A percentile compares a stretch with the other conserved stretches of the same genome.
These are phyloP conservation scores for Babyrousa celebensis DNA, from an alignment of 2,797 vertebrate genomes.

Conservation along the genomic window DNA sequence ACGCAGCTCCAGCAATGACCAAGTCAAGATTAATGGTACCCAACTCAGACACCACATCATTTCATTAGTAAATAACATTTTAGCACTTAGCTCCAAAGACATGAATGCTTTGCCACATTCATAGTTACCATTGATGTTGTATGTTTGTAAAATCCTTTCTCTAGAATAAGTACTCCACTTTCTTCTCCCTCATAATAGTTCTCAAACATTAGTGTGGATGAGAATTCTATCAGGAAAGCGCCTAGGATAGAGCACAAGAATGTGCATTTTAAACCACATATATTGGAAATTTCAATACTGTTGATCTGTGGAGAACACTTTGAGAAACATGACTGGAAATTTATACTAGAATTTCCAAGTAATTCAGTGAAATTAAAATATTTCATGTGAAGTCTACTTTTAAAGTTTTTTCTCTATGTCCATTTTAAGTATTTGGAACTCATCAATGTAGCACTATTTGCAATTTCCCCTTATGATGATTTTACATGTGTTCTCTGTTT, in stretches of 20 bases:
- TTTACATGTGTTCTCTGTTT: not conserved
- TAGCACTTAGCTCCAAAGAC: not conserved
- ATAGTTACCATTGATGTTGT: not conserved
- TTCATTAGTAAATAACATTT: not conserved
- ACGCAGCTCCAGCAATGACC: not conserved
- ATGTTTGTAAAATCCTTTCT: constrained; percentile 7
- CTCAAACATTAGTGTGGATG: not conserved
- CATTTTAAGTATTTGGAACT: constrained; percentile 16
- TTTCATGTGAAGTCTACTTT: not conserved
- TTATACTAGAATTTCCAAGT: not conserved
- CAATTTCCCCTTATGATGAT: not conserved
- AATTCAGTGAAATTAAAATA: not conserved
- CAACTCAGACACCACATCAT: not conserved
- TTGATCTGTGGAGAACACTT: not conserved
- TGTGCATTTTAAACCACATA: not conserved
- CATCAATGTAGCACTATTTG: not conserved
- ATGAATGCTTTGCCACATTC: not conserved
- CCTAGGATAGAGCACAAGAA: not conserved
- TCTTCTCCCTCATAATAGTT: not conserved
- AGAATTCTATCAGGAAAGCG: not conserved
- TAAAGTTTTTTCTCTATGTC: not conserved
- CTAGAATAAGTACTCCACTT: constrained; percentile 12
- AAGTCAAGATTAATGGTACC: not conserved
- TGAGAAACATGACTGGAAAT: not conserved
- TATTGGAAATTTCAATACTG: not conserved